A percentile compares a stretch with the other conserved stretches of the same genome.
Conservation (phyloP, 1,140 invertebrate genomes). For the Heliconius congener region DNA sequence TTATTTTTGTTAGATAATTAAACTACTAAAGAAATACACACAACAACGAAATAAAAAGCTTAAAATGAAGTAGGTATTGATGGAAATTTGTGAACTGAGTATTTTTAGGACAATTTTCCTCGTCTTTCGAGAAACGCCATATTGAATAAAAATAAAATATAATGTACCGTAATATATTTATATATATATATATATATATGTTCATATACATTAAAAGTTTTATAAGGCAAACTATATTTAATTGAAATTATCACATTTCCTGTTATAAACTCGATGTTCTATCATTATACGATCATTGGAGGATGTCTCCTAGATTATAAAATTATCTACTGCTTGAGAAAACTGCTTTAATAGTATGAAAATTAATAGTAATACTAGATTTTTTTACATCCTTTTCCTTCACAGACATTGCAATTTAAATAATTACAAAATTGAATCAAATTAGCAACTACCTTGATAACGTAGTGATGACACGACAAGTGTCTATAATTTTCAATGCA, state of each 20-base stretch:
- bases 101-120: no score
- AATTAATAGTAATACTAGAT: background rate
- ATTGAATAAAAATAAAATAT: no score
- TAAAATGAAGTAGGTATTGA: no score
- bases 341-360: background rate
- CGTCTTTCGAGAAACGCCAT: no score
- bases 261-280: background rate
- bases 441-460: background rate
- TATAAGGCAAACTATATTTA: background rate
- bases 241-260: constrained; percentile 1
- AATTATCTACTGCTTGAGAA: background rate
- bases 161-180: no score
- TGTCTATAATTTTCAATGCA: no score
- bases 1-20: no score
- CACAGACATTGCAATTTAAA: background rate
- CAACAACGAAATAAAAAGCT: no score
- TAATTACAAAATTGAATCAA: constrained; percentile 5
- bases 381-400: background rate
- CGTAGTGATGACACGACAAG: background rate
- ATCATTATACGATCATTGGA: background rate
- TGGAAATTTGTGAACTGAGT: no score
- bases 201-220: background rate
- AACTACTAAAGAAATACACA: no score
- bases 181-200: no score
- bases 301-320: constrained; percentile 8